Conservation (phyloP, 1,140 invertebrate genomes). For the Cydia pomonella region DNA sequence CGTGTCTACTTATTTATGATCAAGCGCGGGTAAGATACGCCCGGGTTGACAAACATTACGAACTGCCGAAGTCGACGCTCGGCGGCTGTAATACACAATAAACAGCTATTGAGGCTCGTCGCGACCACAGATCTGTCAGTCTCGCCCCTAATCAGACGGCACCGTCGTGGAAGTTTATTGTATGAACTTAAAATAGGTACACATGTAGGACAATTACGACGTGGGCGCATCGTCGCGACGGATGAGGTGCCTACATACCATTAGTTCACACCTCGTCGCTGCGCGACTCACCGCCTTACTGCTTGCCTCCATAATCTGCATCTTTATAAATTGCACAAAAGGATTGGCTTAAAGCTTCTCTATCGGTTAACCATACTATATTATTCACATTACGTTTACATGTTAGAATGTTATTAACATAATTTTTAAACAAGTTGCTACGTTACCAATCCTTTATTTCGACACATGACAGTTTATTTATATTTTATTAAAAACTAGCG, state of each 20-base stretch:
- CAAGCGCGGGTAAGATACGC: neutral
- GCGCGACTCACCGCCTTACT: constrained; percentile 33
- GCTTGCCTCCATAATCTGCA: neutral
- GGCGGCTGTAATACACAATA: constrained; percentile 45
- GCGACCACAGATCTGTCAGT: constrained; percentile 58
- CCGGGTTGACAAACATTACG: constrained; percentile 5
- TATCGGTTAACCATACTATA: neutral
- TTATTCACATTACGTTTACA: neutral
- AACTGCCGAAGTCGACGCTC: constrained; percentile 41
- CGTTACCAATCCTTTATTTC: too few species aligned
- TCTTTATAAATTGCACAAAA: neutral
- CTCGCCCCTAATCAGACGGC: constrained; percentile 54
- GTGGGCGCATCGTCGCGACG: constrained; percentile 45
- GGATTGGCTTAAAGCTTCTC: too few species aligned
- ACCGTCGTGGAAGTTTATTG: constrained; percentile 57
- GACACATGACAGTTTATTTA: too few species aligned
- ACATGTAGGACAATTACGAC: constrained; percentile 72
- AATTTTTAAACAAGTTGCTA: too few species aligned
- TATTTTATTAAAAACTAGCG: too few species aligned
- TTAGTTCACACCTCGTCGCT: constrained; percentile 62
- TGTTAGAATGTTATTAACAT: too few species aligned
- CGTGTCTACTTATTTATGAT: neutral
- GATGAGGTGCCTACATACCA: constrained; percentile 59
- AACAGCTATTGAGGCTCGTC: constrained; percentile 42
- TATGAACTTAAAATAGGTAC: constrained; percentile 65